Base-by-base conservation (phyloP, 1,140 invertebrate genomes). In the Rhopalosiphum maidis region DNA sequence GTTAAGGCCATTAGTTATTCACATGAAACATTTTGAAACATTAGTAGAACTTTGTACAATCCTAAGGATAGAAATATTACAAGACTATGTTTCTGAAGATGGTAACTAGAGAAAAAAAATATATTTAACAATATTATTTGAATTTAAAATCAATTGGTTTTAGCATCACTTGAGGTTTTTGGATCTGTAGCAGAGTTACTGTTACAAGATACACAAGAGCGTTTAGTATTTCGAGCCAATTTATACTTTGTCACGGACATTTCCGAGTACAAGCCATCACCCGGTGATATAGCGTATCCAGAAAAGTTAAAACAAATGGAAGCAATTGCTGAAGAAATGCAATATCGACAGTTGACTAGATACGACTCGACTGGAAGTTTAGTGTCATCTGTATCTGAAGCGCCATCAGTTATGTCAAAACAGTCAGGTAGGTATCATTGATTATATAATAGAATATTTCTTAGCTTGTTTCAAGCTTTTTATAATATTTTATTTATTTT, bases 221-320 rank as follows among this genome's bases (percentile, higher is more conserved):
- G 99, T 94, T 96, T 99, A 22, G 99, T 99, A 21, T 99, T 99
- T 95, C 96, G 99, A 88, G 98, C 98, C 5, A 98, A 99, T 96
- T 97, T 99, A 91, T 99, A 99, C 95, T 96, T 99, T 86, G 97
- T 98, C 93, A 97, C 97, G 5, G 99, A 99, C 95, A 98, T 99
- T 94, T 95, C 98, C 46, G 97, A 97, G 94, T 99, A 98, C 95
- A 97, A 97, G 94, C 98, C 99, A 22, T 98, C 98, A 30, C 96
- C 97, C 30, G 99, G 99, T 0, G 99, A 99, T 96, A 96, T 99
- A 85, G 98, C 98, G 0, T 99, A 99, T 96, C 99, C 99, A 0
- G 98, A 99, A 94, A 99, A 99, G 95, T 95, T 99, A 37, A 97
- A 98, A 95, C 99, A 99, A 98, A 99, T 99, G 98, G 97, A 98